phyloP scores from a whole-genome alignment of 2,797 vertebrate species.

The Aldrovandia affinis region DNA sequence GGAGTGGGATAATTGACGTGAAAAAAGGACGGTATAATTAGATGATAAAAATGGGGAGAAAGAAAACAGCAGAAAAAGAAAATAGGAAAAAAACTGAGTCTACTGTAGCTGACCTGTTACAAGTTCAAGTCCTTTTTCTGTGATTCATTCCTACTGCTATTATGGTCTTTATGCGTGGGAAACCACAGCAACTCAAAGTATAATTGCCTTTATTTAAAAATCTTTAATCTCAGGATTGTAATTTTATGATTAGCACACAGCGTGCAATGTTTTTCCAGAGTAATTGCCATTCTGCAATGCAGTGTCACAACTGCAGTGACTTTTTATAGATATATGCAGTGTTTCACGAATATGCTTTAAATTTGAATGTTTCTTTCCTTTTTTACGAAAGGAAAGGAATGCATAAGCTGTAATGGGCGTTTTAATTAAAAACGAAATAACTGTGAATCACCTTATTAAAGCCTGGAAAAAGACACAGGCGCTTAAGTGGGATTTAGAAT shows the following conservation, averaged over 20 bases:
- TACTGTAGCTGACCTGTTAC: neutral
- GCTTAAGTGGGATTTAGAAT: conserved; percentile 23
- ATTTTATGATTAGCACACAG: conserved; percentile 67
- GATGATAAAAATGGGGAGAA: neutral
- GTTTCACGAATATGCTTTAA: conserved; percentile 16
- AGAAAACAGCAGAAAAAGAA: neutral
- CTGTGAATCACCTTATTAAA: conserved; percentile 14
- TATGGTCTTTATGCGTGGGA: conserved; percentile 6
- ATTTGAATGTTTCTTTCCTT: neutral
- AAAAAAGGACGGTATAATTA: too few relatives aligned
- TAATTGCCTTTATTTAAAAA: conserved; percentile 67
- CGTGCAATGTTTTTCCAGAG: conserved; percentile 58
- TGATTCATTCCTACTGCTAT: neutral
- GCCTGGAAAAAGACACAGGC: neutral
- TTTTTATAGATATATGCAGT: conserved; percentile 4
- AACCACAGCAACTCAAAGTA: conserved; percentile 32
- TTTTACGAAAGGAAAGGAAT: conserved; percentile 28
- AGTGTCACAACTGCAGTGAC: conserved; percentile 52
- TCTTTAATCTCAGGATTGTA: conserved; percentile 69
- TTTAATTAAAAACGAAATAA: conserved; percentile 30
- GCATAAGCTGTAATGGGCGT: conserved; percentile 13
- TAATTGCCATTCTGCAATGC: conserved; percentile 66
- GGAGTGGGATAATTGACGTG: too few relatives aligned
- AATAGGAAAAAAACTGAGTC: too few relatives aligned
- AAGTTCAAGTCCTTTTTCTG: neutral